These are phyloP conservation scores for Drosophila lutescens DNA, from an alignment of 2,888 invertebrate genomes.

Conservation along the genomic window DNA sequence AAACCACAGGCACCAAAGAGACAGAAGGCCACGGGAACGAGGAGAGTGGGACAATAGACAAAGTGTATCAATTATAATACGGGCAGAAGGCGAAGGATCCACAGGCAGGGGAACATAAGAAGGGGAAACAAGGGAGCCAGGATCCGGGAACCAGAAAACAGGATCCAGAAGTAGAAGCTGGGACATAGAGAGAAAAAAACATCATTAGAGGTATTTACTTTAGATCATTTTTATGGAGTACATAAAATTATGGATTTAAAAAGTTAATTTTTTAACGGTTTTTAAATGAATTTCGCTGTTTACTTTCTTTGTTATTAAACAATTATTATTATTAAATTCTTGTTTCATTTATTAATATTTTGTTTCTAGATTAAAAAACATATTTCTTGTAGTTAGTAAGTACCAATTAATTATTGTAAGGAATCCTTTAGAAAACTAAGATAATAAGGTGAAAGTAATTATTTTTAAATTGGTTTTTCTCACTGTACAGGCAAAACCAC, in stretches of 20 bases:
- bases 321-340: no score
- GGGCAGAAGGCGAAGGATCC: slow-evolving; percentile 51
- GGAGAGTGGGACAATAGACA: slow-evolving; percentile 48
- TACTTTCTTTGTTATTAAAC: no score
- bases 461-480: neutral
- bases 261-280: no score
- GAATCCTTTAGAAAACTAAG: no score
- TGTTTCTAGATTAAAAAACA: no score
- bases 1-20: slow-evolving; percentile 59
- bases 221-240: no score
- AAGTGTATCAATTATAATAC: slow-evolving; percentile 80
- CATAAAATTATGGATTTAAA: no score
- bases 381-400: no score
- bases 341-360: no score
- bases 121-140: slow-evolving; percentile 21
- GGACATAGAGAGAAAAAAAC: slow-evolving; percentile 1
- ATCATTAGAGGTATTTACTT: neutral
- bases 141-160: slow-evolving; percentile 14
- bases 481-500: slow-evolving; percentile 13
- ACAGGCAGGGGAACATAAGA: slow-evolving; percentile 23
- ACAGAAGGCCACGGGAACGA: slow-evolving; percentile 6
- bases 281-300: no score
- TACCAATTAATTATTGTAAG: no score
- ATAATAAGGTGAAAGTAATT: no score
- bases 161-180: slow-evolving; percentile 20